A percentile compares a stretch with the other conserved stretches of the same genome.
Evolutionary conservation across 2,888 invertebrate species (phyloP).

Genomic region (Perizoma flavofasciatum): DNA sequence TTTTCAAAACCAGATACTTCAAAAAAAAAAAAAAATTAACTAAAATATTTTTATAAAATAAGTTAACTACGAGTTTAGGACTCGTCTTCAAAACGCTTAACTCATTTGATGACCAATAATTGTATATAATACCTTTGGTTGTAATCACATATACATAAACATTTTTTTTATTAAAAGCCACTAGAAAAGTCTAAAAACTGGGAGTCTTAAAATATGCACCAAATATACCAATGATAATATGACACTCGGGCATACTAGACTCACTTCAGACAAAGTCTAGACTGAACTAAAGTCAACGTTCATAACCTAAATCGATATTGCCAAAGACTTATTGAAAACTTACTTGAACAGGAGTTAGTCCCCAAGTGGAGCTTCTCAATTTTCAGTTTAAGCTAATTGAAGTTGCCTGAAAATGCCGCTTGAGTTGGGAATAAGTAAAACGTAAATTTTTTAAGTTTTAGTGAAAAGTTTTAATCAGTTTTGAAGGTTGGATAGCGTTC

Average conservation of each 20-base stretch:
- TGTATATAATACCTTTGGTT: too few relatives aligned
- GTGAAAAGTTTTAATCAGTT: constrained; percentile 39
- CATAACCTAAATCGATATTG: constrained; percentile 31
- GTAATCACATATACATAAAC: too few relatives aligned
- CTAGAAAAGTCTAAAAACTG: not conserved
- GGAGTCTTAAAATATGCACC: constrained; percentile 8
- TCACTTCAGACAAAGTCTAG: constrained; percentile 30
- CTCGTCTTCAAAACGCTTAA: too few relatives aligned
- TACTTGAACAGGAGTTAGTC: constrained; percentile 28
- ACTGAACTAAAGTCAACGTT: constrained; percentile 37
- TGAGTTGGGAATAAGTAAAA: constrained; percentile 28
- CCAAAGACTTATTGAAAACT: constrained; percentile 35
- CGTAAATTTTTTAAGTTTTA: constrained; percentile 39
- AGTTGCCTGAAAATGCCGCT: constrained; percentile 26
- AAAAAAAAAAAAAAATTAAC: too few relatives aligned
- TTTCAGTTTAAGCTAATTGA: constrained; percentile 33
- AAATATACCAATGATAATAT: constrained; percentile 5
- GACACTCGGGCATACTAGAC: constrained; percentile 13
- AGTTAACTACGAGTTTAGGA: too few relatives aligned
- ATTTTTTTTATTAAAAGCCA: too few relatives aligned
- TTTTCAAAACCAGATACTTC: too few relatives aligned
- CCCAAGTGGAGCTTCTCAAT: constrained; percentile 30
- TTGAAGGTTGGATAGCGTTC: constrained; percentile 25
- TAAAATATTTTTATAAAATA: too few relatives aligned
- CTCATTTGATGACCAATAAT: too few relatives aligned